phyloP scores from a whole-genome alignment of 1,140 invertebrate species.

The Solenopsis invicta region DNA sequence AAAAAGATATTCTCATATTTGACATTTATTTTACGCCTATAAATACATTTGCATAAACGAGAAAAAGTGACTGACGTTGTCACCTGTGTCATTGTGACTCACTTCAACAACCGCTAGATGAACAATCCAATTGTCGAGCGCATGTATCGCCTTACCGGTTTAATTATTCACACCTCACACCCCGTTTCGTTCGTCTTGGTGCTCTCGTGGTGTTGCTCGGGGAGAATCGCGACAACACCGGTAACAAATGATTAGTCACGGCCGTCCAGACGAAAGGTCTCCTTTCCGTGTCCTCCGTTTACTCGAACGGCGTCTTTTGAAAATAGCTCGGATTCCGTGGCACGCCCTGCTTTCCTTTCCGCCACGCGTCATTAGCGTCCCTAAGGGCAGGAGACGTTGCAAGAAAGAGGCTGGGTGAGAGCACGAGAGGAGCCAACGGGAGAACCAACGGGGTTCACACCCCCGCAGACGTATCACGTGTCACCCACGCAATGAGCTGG shows the following conservation, averaged over 20 bases:
- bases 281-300: slow-evolving; percentile 43
- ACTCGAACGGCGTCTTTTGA: slow-evolving; percentile 73
- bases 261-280: slow-evolving; percentile 25
- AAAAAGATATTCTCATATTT: too few relatives aligned
- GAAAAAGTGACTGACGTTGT: background rate
- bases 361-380: slow-evolving; percentile 83
- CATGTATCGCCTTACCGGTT: background rate
- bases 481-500: slow-evolving; percentile 82
- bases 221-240: slow-evolving; percentile 7
- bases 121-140: background rate
- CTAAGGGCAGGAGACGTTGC: slow-evolving; percentile 51
- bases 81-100: background rate
- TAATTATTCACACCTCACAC: background rate
- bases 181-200: background rate
- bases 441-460: slow-evolving; percentile 80
- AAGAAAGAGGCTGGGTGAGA: background rate
- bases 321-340: slow-evolving; percentile 83
- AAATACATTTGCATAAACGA: background rate
- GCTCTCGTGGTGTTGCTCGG: background rate
- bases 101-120: background rate
- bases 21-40: background rate
- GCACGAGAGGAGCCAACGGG: slow-evolving; percentile 55
- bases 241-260: slow-evolving; percentile 53
- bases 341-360: slow-evolving; percentile 73
- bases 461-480: slow-evolving; percentile 85